Percentiles rank a stretch among this genome's conserved stretches.
These are phyloP conservation scores for Poecilia latipinna DNA, from an alignment of 2,113 vertebrate genomes.

Conservation along the genomic window DNA sequence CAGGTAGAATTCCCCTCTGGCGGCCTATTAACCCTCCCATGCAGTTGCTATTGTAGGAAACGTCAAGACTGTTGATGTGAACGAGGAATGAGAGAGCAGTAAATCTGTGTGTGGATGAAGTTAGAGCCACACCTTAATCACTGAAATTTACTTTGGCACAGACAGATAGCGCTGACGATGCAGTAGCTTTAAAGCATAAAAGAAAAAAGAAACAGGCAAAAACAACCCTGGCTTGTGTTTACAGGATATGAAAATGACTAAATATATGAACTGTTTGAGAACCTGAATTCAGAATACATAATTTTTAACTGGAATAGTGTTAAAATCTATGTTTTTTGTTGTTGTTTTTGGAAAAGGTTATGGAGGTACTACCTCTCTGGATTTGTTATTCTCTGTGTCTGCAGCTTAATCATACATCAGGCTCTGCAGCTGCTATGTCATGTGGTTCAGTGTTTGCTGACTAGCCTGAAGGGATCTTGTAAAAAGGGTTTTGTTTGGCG, in stretches of 20 bases:
- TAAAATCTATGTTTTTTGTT: neutral
- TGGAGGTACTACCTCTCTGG: neutral
- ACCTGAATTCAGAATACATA: neutral
- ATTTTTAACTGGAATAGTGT: neutral
- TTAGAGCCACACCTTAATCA: conserved; percentile 27
- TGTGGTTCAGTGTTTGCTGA: neutral
- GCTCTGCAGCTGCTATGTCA: neutral
- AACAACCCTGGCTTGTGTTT: neutral
- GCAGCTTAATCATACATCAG: neutral
- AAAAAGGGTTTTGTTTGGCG: neutral
- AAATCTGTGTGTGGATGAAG: conserved; percentile 25
- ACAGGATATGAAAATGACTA: neutral
- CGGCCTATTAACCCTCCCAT: conserved; percentile 34
- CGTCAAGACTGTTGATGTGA: neutral
- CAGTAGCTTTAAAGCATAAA: neutral
- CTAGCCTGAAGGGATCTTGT: neutral
- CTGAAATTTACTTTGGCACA: conserved; percentile 5
- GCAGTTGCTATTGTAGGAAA: conserved; percentile 32
- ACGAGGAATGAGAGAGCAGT: conserved; percentile 7
- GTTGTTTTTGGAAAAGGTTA: neutral
- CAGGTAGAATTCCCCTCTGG: conserved; percentile 33
- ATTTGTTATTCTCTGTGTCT: neutral
- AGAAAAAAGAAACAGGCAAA: neutral
- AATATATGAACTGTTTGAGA: neutral
- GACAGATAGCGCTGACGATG: neutral